Percentiles rank a stretch among this genome's conserved stretches.
Conservation (phyloP, 2,888 invertebrate species). For the Drosophila acutilabella region DNA sequence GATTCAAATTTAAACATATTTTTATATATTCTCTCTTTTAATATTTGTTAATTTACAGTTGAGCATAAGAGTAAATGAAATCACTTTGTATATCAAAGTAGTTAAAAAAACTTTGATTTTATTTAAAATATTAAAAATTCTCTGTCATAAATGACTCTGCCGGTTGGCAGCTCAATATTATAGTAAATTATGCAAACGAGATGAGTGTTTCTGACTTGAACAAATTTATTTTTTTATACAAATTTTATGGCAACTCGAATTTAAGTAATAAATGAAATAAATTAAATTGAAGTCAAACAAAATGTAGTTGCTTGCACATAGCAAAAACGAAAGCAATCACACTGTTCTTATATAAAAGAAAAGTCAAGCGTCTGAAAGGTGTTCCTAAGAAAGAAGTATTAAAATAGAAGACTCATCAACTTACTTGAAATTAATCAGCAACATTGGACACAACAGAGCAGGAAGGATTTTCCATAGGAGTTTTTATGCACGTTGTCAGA, state of each 20-base stretch:
- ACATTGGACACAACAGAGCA: slow-evolving; percentile 44
- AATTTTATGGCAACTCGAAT: not conserved
- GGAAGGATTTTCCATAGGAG: slow-evolving; percentile 56
- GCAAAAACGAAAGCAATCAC: not conserved
- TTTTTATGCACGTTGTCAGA: slow-evolving; percentile 23
- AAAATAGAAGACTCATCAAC: slow-evolving; percentile 58
- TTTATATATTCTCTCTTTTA: too few relatives aligned
- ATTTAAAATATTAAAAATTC: not conserved
- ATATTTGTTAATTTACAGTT: too few relatives aligned
- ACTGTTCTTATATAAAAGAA: not conserved
- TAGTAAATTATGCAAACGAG: too few relatives aligned
- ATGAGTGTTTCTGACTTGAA: too few relatives aligned
- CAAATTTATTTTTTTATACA: too few relatives aligned
- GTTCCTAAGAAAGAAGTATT: slow-evolving; percentile 29
- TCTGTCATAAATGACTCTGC: not conserved
- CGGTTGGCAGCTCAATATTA: too few relatives aligned
- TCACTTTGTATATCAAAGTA: too few relatives aligned
- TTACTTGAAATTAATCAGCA: slow-evolving; percentile 77
- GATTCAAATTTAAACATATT: not conserved
- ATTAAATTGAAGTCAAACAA: not conserved
- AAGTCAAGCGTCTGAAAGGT: slow-evolving; percentile 2
- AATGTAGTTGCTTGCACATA: not conserved
- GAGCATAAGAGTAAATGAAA: too few relatives aligned
- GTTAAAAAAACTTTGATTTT: too few relatives aligned
- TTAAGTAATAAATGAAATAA: not conserved